Percentiles rank a stretch among this genome's conserved stretches.
Evolutionary conservation across 1,140 invertebrate genomes (phyloP).

Genomic region (Cepaea nemoralis): DNA sequence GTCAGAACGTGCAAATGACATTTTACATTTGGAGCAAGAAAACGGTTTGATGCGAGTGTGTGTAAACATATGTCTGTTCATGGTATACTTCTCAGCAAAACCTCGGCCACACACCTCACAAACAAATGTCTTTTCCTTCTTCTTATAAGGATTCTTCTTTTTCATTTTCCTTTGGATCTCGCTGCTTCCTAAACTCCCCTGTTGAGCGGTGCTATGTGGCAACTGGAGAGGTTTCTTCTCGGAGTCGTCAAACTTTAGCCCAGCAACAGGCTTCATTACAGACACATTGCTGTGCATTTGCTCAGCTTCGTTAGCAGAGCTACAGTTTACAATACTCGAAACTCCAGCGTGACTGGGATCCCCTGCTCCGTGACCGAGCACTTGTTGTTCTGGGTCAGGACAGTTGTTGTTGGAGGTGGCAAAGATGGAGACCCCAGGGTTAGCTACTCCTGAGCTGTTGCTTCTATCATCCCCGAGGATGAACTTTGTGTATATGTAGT

Average conservation of each 20-base stretch:
- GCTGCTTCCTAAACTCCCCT: neutral
- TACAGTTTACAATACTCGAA: neutral
- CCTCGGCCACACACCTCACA: conserved; percentile 29
- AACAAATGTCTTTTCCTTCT: conserved; percentile 29
- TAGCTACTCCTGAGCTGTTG: neutral
- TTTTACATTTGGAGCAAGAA: conserved; percentile 28
- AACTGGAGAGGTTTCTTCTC: neutral
- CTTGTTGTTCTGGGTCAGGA: neutral
- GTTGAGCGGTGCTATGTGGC: no score
- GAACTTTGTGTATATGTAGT: conserved; percentile 24
- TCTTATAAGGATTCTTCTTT: conserved; percentile 1
- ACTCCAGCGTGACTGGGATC: neutral
- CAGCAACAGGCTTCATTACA: neutral
- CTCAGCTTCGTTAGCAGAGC: neutral
- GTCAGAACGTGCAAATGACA: conserved; percentile 24
- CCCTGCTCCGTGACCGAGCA: neutral
- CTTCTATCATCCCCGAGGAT: neutral
- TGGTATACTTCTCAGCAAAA: conserved; percentile 35
- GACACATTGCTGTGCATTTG: neutral
- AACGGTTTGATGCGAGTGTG: conserved; percentile 31
- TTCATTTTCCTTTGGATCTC: neutral
- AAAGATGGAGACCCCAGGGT: neutral
- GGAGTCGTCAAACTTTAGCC: neutral
- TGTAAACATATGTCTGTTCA: conserved; percentile 32
- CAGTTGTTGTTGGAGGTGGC: neutral